phyloP scores from a whole-genome alignment of 2,797 vertebrate genomes.

The Danionella dracula region DNA sequence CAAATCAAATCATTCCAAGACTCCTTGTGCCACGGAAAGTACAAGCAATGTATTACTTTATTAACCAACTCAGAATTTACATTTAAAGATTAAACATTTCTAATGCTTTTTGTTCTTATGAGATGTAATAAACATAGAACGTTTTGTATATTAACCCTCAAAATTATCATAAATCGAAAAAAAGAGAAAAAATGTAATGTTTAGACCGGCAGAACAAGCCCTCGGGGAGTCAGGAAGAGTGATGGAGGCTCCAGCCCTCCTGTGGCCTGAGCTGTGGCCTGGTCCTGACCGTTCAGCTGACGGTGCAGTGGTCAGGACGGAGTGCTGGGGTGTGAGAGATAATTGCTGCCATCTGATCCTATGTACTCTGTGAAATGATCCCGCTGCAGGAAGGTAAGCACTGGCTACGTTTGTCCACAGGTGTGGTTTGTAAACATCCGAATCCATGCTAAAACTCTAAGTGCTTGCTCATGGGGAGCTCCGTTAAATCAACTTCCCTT shows the following conservation, averaged over 20 bases:
- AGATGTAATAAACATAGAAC: too few relatives aligned
- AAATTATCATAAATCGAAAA: neutral
- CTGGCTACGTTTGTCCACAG: constrained; percentile 4
- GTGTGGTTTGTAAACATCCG: neutral
- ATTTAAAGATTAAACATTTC: too few relatives aligned
- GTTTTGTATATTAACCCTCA: neutral
- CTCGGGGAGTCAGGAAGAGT: constrained; percentile 26
- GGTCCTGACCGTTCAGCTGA: constrained; percentile 4
- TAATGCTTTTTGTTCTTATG: too few relatives aligned
- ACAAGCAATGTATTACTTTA: too few relatives aligned
- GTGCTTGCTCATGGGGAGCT: neutral
- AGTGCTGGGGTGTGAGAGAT: constrained; percentile 56
- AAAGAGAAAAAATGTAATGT: neutral
- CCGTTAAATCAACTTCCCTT: neutral
- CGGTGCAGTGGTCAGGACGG: constrained; percentile 12
- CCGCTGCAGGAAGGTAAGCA: constrained; percentile 64
- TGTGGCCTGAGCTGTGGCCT: constrained; percentile 25
- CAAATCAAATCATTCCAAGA: too few relatives aligned
- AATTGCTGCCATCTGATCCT: constrained; percentile 63
- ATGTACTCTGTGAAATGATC: constrained; percentile 61
- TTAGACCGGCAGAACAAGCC: constrained; percentile 17
- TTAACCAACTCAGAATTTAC: too few relatives aligned
- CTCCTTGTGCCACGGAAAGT: too few relatives aligned
- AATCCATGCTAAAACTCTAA: neutral
- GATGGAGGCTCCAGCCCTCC: constrained; percentile 37